phyloP scores from a whole-genome alignment of 1,140 invertebrate species.

The Dysdera silvatica region DNA sequence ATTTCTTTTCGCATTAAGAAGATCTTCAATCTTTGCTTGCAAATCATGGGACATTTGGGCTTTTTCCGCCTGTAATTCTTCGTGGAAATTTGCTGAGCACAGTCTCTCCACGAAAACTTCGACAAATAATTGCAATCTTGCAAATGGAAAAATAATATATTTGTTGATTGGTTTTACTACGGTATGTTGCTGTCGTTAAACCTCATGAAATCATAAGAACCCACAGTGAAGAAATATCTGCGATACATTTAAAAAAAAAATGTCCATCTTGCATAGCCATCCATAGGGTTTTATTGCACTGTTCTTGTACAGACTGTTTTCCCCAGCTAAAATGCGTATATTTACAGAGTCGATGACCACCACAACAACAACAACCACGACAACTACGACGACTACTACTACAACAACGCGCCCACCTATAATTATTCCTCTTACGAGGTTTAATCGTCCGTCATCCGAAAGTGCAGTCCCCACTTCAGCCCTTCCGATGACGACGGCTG shows the following conservation, averaged over 20 bases:
- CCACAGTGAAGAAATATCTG: not conserved
- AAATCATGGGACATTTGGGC: no score
- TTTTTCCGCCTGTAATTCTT: no score
- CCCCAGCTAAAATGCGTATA: no score
- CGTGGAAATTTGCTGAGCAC: no score
- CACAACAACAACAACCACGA: not conserved
- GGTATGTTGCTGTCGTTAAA: no score
- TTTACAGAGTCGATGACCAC: conserved; percentile 22
- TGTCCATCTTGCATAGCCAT: not conserved
- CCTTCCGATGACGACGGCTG: conserved; percentile 23
- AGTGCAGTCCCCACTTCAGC: conserved; percentile 19
- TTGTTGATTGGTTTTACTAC: no score
- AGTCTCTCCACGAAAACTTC: no score
- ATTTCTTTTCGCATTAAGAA: no score
- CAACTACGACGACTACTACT: conserved; percentile 26
- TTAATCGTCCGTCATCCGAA: conserved; percentile 7
- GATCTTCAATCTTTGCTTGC: no score
- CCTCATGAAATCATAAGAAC: no score
- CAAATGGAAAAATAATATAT: no score
- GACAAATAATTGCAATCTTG: no score
- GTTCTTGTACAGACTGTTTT: not conserved
- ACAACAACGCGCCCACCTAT: conserved; percentile 26
- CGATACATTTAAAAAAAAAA: not conserved
- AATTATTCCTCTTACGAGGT: conserved; percentile 24
- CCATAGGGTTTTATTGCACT: not conserved